These are phyloP conservation scores for Galagoides demidoff DNA, from an alignment of 2,797 vertebrate species.

Conservation along the genomic window DNA sequence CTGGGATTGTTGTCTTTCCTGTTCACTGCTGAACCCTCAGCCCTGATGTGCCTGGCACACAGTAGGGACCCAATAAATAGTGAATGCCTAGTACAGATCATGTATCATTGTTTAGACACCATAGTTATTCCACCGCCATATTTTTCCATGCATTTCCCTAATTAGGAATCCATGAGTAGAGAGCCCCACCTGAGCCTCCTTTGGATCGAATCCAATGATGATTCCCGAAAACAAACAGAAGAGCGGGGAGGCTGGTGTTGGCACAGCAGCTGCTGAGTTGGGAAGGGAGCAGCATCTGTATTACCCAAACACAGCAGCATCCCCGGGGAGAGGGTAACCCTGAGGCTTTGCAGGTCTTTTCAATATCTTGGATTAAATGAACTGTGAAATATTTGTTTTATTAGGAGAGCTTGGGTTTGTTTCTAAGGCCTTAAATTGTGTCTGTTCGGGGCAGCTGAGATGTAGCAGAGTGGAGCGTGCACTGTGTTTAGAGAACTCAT, in stretches of 20 bases:
- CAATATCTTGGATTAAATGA: constrained; percentile 89
- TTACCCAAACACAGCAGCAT: constrained; percentile 77
- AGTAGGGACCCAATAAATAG: neutral
- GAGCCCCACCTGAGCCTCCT: neutral
- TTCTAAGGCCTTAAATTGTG: constrained; percentile 82
- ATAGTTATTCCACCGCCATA: neutral
- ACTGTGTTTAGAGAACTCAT: constrained; percentile 69
- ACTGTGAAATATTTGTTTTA: constrained; percentile 89
- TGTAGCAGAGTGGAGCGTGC: constrained; percentile 49
- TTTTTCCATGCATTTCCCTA: neutral
- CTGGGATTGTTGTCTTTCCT: neutral
- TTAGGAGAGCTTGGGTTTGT: constrained; percentile 86
- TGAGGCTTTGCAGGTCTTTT: constrained; percentile 87
- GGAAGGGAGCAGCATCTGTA: constrained; percentile 75
- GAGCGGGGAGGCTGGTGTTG: constrained; percentile 64
- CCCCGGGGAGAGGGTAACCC: constrained; percentile 82
- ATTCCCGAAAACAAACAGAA: constrained; percentile 37
- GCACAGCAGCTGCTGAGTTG: constrained; percentile 51
- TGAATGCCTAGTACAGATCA: neutral
- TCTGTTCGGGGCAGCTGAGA: constrained; percentile 77
- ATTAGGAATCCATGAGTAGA: neutral
- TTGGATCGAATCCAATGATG: neutral
- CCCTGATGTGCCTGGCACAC: neutral
- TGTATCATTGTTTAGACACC: neutral
- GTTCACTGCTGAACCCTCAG: neutral